Evolutionary conservation across 1,140 invertebrate genomes (phyloP).

Genomic region (Drosophila pseudoananassae): DNA sequence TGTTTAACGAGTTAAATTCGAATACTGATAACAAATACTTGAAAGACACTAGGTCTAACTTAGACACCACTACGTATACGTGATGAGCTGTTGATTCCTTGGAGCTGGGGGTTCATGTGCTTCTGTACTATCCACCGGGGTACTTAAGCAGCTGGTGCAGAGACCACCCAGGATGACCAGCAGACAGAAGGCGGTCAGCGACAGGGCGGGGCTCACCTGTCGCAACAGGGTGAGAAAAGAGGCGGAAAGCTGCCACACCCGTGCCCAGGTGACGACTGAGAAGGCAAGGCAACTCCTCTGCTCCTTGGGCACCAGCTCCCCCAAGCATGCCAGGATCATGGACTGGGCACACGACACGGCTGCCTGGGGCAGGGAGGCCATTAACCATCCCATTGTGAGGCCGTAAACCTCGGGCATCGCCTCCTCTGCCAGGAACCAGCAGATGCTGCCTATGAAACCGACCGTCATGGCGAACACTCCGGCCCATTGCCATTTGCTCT

Average conservation of each 20-base stretch:
- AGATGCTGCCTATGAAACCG: constrained; percentile 57
- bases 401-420: constrained; percentile 64
- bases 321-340: constrained; percentile 69
- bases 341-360: constrained; percentile 73
- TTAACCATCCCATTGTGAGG: constrained; percentile 63
- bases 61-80: constrained; percentile 13
- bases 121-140: constrained; percentile 16
- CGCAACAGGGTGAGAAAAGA: constrained; percentile 74
- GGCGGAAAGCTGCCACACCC: constrained; percentile 77
- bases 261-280: constrained; percentile 70
- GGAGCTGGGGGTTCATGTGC: not conserved
- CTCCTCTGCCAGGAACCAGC: constrained; percentile 54
- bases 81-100: constrained; percentile 5
- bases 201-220: constrained; percentile 67
- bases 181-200: constrained; percentile 67
- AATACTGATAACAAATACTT: constrained; percentile 42
- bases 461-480: constrained; percentile 57
- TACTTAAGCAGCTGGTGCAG: constrained; percentile 62
- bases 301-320: constrained; percentile 59
- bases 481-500: constrained; percentile 65
- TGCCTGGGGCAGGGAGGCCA: constrained; percentile 64
- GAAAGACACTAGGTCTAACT: constrained; percentile 30
- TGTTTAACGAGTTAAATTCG: constrained; percentile 32
- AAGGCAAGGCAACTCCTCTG: constrained; percentile 64
- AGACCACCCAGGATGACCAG: constrained; percentile 74